These are phyloP conservation scores for Andricus grossulariae DNA, from an alignment of 1,140 invertebrate species.

Conservation along the genomic window DNA sequence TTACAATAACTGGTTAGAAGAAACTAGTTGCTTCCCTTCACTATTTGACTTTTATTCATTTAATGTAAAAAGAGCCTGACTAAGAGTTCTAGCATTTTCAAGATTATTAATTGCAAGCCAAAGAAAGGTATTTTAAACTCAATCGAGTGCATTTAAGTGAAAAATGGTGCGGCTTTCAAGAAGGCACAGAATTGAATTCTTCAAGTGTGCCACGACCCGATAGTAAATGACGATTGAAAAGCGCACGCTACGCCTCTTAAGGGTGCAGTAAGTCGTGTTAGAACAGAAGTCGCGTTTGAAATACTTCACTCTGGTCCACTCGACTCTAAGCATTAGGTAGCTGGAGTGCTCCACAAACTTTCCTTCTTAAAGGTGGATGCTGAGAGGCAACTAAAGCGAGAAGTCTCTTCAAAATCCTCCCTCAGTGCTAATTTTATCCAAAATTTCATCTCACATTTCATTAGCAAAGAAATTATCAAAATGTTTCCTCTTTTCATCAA, in stretches of 20 bases:
- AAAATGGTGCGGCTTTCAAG: neutral
- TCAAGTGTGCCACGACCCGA: neutral
- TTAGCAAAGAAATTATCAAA: neutral
- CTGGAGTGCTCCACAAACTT: conserved; percentile 28
- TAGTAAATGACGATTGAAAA: conserved; percentile 31
- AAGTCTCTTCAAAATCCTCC: conserved; percentile 2
- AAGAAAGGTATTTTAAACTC: neutral
- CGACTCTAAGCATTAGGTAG: conserved; percentile 27
- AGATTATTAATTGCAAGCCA: neutral
- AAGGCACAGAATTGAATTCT: conserved; percentile 3
- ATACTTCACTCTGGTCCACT: conserved; percentile 27
- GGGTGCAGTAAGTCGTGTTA: conserved; percentile 30
- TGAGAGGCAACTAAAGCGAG: conserved; percentile 12
- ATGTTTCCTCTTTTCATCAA: neutral
- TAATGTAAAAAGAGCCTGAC: too few relatives aligned
- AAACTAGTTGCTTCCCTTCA: too few relatives aligned
- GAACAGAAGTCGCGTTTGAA: conserved; percentile 29
- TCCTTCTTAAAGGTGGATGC: conserved; percentile 29
- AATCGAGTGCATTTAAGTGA: neutral
- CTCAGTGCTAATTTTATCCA: conserved; percentile 3
- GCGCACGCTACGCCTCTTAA: conserved; percentile 25
- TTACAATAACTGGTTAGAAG: too few relatives aligned
- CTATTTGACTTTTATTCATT: too few relatives aligned
- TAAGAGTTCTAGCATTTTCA: neutral
- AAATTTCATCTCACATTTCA: conserved; percentile 1